Evolutionary conservation across 2,113 vertebrate genomes (phyloP).

Genomic region (Polypterus bichir): DNA sequence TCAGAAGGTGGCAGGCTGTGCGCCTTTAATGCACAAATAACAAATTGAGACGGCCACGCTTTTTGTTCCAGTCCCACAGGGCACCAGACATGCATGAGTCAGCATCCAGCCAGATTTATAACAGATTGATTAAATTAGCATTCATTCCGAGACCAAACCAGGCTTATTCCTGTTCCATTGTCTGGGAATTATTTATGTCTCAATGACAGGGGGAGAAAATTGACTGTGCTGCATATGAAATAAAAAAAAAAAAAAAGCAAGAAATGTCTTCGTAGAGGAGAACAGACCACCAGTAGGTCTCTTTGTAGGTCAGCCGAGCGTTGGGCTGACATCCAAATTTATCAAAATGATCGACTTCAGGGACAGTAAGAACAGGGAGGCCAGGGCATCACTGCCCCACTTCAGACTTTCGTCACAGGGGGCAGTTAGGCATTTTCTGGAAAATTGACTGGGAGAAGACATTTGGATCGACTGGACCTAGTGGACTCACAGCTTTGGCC

Average conservation of each 20-base stretch:
- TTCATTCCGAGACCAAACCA: constrained; percentile 72
- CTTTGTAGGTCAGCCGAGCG: constrained; percentile 23
- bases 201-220: constrained; percentile 23
- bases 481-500: constrained; percentile 54
- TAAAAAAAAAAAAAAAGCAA: constrained; percentile 11
- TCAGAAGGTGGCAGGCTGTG: no score
- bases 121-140: constrained; percentile 96
- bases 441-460: constrained; percentile 63
- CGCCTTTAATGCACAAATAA: constrained; percentile 6
- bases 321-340: constrained; percentile 19
- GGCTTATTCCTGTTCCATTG: constrained; percentile 30
- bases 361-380: no score
- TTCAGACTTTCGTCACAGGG: constrained; percentile 37
- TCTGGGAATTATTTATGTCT: constrained; percentile 62
- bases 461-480: constrained; percentile 59
- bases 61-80: constrained; percentile 48
- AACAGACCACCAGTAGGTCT: constrained; percentile 16
- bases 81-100: constrained; percentile 73
- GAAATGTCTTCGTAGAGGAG: constrained; percentile 12
- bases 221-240: constrained; percentile 17
- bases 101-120: constrained; percentile 81
- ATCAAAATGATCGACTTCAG: constrained; percentile 25
- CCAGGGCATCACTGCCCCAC: constrained; percentile 33
- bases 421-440: constrained; percentile 65
- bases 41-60: constrained; percentile 58